A percentile compares a stretch with the other conserved stretches of the same genome.
Conservation (phyloP, 2,113 vertebrate species). For the Crotalus tigris region DNA sequence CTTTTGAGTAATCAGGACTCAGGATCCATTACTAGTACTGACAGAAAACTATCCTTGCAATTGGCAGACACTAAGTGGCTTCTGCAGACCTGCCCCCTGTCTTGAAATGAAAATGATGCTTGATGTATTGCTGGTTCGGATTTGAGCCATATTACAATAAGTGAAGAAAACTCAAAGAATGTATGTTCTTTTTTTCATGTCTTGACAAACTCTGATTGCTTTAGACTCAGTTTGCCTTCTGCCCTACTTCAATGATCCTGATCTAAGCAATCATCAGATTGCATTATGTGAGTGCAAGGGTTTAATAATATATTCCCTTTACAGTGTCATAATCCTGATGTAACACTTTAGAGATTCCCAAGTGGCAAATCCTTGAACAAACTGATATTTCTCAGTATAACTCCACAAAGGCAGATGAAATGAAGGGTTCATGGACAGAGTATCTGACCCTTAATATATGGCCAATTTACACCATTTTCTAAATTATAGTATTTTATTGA, state of each 20-base stretch:
- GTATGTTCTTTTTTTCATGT: neutral
- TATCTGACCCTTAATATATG: conserved; percentile 14
- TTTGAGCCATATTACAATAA: neutral
- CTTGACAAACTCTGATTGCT: neutral
- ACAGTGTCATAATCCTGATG: neutral
- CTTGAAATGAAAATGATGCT: neutral
- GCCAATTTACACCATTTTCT: conserved; percentile 25
- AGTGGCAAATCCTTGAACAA: neutral
- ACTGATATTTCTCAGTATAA: neutral
- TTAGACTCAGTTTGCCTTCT: neutral
- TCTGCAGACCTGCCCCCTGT: neutral
- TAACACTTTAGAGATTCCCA: neutral
- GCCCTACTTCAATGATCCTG: neutral
- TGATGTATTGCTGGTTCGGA: neutral
- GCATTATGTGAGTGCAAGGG: neutral
- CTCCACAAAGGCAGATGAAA: neutral
- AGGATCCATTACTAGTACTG: neutral
- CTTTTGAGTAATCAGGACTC: neutral
- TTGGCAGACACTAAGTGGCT: neutral
- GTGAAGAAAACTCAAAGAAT: neutral
- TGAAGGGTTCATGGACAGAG: neutral
- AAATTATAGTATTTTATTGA: conserved; percentile 26
- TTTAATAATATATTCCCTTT: neutral
- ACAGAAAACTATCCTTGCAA: neutral
- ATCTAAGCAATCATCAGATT: neutral